These are phyloP conservation scores for Zaprionus tsacasi DNA, from an alignment of 1,140 invertebrate species.

Conservation along the genomic window DNA sequence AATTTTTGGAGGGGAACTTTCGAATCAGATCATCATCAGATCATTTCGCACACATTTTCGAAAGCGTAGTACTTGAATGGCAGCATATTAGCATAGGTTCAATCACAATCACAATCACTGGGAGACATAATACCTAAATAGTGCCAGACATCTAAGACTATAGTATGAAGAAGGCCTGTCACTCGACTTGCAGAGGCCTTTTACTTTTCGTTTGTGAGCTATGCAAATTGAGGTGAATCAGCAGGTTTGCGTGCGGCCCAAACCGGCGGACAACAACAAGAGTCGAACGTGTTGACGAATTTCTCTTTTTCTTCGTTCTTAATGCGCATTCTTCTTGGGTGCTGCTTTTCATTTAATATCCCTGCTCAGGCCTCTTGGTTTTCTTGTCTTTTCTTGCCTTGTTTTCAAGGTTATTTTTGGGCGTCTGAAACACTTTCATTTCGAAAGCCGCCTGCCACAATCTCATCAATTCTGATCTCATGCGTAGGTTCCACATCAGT, in stretches of 20 bases:
- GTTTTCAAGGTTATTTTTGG: slow-evolving; percentile 69
- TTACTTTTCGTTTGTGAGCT: slow-evolving; percentile 61
- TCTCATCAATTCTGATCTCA: slow-evolving; percentile 17
- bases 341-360: slow-evolving; percentile 43
- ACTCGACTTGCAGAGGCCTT: slow-evolving; percentile 31
- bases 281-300: slow-evolving; percentile 25
- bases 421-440: slow-evolving; percentile 74
- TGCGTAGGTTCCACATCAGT: slow-evolving; percentile 51
- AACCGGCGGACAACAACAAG: slow-evolving; percentile 13
- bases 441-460: slow-evolving; percentile 57
- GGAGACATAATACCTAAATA: slow-evolving; percentile 7
- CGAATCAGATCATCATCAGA: neutral
- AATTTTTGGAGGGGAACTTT: slow-evolving; percentile 28
- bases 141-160: neutral
- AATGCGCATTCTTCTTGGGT: slow-evolving; percentile 39
- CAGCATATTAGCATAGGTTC: slow-evolving; percentile 43
- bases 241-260: neutral
- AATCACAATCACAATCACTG: slow-evolving; percentile 20
- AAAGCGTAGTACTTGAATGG: slow-evolving; percentile 48
- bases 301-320: slow-evolving; percentile 69
- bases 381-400: neutral
- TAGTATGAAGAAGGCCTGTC: slow-evolving; percentile 26
- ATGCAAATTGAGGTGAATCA: slow-evolving; percentile 60
- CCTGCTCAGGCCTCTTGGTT: slow-evolving; percentile 1
- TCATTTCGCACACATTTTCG: slow-evolving; percentile 49